A percentile compares a stretch with the other conserved stretches of the same genome.
phyloP scores from a whole-genome alignment of 2,888 invertebrate genomes.

The Nephrocerus scutellatus region DNA sequence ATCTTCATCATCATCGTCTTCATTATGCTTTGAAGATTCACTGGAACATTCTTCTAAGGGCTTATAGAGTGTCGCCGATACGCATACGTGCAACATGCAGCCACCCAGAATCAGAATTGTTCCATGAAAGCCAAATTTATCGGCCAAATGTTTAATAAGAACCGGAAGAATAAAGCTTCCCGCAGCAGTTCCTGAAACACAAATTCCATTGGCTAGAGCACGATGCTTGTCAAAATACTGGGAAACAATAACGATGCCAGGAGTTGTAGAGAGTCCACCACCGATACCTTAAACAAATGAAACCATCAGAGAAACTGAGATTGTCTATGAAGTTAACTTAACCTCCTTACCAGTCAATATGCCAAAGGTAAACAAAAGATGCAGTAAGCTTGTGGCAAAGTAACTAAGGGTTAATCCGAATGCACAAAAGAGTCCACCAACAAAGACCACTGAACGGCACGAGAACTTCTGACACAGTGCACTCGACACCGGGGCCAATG shows the following conservation, averaged over 20 bases:
- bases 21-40: conserved; percentile 21
- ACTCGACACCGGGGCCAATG: conserved; percentile 67
- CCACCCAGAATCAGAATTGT: conserved; percentile 63
- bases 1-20: conserved; percentile 28
- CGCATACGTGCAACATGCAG: conserved; percentile 69
- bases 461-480: conserved; percentile 64
- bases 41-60: conserved; percentile 46
- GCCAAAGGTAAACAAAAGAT: conserved; percentile 64
- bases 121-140: conserved; percentile 65
- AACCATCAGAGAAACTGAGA: not conserved
- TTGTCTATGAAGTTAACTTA: not conserved
- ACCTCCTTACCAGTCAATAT: conserved; percentile 57
- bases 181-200: conserved; percentile 72
- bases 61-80: conserved; percentile 62
- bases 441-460: conserved; percentile 63
- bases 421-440: conserved; percentile 65
- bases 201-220: conserved; percentile 71
- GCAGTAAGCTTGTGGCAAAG: conserved; percentile 62
- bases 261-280: conserved; percentile 71
- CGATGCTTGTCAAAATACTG: conserved; percentile 74
- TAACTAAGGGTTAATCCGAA: conserved; percentile 62
- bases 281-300: conserved; percentile 56
- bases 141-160: conserved; percentile 62
- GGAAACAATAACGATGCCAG: conserved; percentile 72
- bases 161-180: conserved; percentile 74